These are phyloP conservation scores for Eupithecia pulchellata DNA, from an alignment of 2,888 invertebrate genomes.

Conservation along the genomic window DNA sequence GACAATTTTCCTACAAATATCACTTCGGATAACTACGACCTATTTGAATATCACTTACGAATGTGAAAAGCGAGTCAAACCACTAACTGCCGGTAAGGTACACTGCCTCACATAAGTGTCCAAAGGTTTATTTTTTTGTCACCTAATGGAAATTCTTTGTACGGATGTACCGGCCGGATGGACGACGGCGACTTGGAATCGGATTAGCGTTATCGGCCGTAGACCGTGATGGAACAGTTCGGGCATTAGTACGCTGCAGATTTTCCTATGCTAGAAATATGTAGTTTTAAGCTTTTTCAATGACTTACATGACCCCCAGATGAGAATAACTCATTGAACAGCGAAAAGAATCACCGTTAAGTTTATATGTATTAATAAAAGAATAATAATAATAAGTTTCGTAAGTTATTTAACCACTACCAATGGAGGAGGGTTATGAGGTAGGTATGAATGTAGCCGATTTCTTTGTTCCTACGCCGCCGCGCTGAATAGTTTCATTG, in stretches of 20 bases:
- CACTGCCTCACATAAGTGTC: conserved; percentile 24
- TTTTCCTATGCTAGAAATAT: conserved; percentile 47
- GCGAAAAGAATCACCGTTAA: too few relatives aligned
- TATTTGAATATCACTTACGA: not conserved
- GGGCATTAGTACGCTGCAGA: conserved; percentile 63
- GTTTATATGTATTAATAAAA: too few relatives aligned
- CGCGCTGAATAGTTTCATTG: too few relatives aligned
- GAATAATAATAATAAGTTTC: too few relatives aligned
- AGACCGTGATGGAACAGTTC: conserved; percentile 69
- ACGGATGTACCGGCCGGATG: conserved; percentile 75
- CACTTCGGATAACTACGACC: not conserved
- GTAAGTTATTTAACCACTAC: too few relatives aligned
- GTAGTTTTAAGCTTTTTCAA: not conserved
- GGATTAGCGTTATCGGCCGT: conserved; percentile 78
- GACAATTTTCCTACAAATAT: not conserved
- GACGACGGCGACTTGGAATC: conserved; percentile 69
- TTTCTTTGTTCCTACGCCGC: too few relatives aligned
- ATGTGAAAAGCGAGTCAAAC: conserved; percentile 12
- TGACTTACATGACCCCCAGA: too few relatives aligned
- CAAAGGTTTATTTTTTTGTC: conserved; percentile 65
- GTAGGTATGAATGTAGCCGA: too few relatives aligned
- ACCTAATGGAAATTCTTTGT: conserved; percentile 85
- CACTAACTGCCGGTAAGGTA: conserved; percentile 26
- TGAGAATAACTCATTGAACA: too few relatives aligned
- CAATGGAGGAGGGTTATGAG: too few relatives aligned